Evolutionary conservation across 35 echinoderm and acorn worm species (phyloP).

Genomic region (Chiridota heheva): DNA sequence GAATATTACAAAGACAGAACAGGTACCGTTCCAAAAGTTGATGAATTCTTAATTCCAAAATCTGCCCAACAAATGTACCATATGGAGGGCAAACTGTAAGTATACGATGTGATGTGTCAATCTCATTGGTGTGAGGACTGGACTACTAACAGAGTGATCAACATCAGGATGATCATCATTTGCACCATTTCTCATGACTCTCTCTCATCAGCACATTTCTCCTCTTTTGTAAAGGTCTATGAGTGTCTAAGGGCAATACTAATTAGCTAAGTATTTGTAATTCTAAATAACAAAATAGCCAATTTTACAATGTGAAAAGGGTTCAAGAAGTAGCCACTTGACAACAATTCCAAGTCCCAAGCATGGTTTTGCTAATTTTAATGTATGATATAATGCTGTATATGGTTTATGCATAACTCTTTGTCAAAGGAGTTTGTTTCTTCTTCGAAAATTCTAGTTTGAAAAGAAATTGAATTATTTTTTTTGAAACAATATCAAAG

Average conservation of each 20-base stretch:
- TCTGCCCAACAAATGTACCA: conserved; percentile 86
- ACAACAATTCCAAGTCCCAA: no score
- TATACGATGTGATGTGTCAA: conserved; percentile 27
- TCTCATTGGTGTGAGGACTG: no score
- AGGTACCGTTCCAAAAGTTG: conserved; percentile 72
- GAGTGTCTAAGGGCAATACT: background rate
- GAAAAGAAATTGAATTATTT: no score
- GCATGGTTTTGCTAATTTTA: no score
- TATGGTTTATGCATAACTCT: no score
- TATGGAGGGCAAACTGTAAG: conserved; percentile 75
- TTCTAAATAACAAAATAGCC: background rate
- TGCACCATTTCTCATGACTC: background rate
- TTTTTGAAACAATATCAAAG: no score
- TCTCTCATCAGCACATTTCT: background rate
- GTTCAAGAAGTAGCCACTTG: no score
- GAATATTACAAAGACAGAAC: conserved; percentile 96
- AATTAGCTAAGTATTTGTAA: background rate
- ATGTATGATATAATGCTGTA: no score
- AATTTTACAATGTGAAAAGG: no score
- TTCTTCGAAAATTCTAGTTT: no score
- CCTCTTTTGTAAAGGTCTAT: background rate
- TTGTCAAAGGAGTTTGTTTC: no score
- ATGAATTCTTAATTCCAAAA: conserved; percentile 91
- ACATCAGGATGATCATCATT: background rate
- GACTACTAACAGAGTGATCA: background rate